Base-by-base conservation (phyloP, 1,140 invertebrate species). In the Brachystomella parvula region DNA sequence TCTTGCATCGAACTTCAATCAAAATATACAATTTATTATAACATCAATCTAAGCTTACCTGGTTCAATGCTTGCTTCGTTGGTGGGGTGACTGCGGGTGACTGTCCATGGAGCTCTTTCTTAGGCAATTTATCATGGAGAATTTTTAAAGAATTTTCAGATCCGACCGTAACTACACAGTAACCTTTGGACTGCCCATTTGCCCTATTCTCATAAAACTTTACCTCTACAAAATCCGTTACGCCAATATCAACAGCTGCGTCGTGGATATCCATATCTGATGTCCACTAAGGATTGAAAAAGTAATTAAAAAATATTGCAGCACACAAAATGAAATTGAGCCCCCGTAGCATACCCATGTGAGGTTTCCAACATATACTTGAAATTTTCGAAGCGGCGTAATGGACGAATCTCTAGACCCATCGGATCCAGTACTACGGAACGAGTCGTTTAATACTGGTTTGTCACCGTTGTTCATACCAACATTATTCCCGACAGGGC, bases 181-280 rank as follows among this genome's bases (percentile, higher is more conserved):
- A 96, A 47, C 97, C 97, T 83, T 99, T 99, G 0, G 94, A 97
- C 78, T 99, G 96, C 30, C 97, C 97, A 83, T 99, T 99, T 15
- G 92, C 90, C 74, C 96, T 85, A 81, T 99, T 99, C 80, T 99
- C 96, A 82, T 98, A 97, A 80, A 99, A 99, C 80, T 98, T 98
- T 17, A 99, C 93, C 77, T 99, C 97, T 69, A 96, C 83, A 72
- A 99, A 87, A 79, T 99, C 97, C 66, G 82, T 85, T 2, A 98
- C 89, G 26, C 95, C 96, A 71, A 97, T 82, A 68, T 86, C 86
- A 58, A 84, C 83, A 64, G 97, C 84, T 1, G 90, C 86, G 81
- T 96, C 90, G 32, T 87, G 86, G 57, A 99, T 89, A 77, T 98
- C 94, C 80, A 94, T 88, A 81, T 98, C 95, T 63, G 94, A 98